Conservation (phyloP, 1,140 invertebrate genomes). For the Drosophila baimaii region DNA sequence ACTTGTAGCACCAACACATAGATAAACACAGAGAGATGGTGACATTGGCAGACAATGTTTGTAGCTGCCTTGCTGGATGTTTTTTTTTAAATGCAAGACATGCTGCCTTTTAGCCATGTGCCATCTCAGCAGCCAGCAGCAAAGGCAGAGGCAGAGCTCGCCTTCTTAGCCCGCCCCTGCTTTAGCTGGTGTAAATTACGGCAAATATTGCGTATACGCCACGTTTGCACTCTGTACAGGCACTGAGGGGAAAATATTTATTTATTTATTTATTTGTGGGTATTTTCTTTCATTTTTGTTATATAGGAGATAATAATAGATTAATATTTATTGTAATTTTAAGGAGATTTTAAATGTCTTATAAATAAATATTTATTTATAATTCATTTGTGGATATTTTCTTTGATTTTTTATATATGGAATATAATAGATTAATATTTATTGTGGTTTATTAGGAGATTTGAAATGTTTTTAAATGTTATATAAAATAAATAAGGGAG, state of each 20-base stretch:
- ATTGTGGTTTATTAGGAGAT: too few species aligned
- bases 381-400: too few species aligned
- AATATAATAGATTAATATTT: too few species aligned
- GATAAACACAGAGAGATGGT: constrained; percentile 9
- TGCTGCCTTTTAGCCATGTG: constrained; percentile 31
- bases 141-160: neutral
- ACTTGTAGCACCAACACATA: constrained; percentile 32
- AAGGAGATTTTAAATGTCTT: too few species aligned
- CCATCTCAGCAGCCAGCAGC: constrained; percentile 14
- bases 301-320: too few species aligned
- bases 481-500: too few species aligned
- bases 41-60: constrained; percentile 37
- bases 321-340: too few species aligned
- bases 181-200: constrained; percentile 63
- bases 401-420: too few species aligned
- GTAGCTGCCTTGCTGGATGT: constrained; percentile 3
- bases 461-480: too few species aligned
- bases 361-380: too few species aligned
- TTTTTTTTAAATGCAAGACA: constrained; percentile 60
- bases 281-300: too few species aligned
- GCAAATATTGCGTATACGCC: constrained; percentile 71
- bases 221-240: constrained; percentile 35
- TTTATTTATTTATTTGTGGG: neutral
- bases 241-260: constrained; percentile 2
- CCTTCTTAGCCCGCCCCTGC: neutral